Percentiles rank a stretch among this genome's conserved stretches.
phyloP scores from a whole-genome alignment of 2,113 vertebrate genomes.

The Pungitius pungitius region DNA sequence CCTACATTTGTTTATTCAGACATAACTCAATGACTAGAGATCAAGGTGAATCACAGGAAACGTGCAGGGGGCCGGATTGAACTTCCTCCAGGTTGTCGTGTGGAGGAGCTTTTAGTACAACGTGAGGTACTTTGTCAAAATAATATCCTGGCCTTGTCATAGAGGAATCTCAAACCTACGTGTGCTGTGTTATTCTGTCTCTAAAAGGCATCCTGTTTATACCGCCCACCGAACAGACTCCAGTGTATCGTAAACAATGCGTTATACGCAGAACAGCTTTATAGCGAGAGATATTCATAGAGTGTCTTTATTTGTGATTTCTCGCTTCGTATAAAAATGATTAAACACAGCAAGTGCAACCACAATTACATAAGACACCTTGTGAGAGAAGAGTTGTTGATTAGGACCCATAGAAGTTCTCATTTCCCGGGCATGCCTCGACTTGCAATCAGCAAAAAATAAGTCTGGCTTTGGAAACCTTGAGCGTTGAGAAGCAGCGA shows the following conservation, averaged over 20 bases:
- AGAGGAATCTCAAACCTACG: slow-evolving; percentile 52
- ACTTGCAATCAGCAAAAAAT: slow-evolving; percentile 37
- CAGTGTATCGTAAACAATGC: slow-evolving; percentile 56
- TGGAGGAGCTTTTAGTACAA: slow-evolving; percentile 30
- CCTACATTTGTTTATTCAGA: neutral
- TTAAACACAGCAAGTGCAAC: slow-evolving; percentile 22
- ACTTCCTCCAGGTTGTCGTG: slow-evolving; percentile 13
- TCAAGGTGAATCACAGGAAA: slow-evolving; percentile 40
- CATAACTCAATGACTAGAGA: slow-evolving; percentile 12
- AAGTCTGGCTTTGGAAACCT: slow-evolving; percentile 22
- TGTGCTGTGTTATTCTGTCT: slow-evolving; percentile 42
- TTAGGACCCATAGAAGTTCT: neutral
- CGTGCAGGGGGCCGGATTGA: slow-evolving; percentile 7
- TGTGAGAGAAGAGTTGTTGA: slow-evolving; percentile 8
- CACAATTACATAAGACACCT: neutral
- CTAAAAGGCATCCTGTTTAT: slow-evolving; percentile 71
- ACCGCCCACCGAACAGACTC: slow-evolving; percentile 14
- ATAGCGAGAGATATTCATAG: slow-evolving; percentile 6
- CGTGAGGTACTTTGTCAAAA: slow-evolving; percentile 55
- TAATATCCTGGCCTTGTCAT: slow-evolving; percentile 56
- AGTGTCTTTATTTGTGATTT: slow-evolving; percentile 7
- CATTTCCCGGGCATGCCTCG: slow-evolving; percentile 23
- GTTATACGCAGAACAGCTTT: slow-evolving; percentile 26
- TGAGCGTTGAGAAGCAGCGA: slow-evolving; percentile 36
- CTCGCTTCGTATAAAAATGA: slow-evolving; percentile 20